Percentiles rank a stretch among this genome's conserved stretches.
Evolutionary conservation across 37 sponge, comb jelly and placozoan species (phyloP).

Genomic region (Diacarnus erythraeanus): DNA sequence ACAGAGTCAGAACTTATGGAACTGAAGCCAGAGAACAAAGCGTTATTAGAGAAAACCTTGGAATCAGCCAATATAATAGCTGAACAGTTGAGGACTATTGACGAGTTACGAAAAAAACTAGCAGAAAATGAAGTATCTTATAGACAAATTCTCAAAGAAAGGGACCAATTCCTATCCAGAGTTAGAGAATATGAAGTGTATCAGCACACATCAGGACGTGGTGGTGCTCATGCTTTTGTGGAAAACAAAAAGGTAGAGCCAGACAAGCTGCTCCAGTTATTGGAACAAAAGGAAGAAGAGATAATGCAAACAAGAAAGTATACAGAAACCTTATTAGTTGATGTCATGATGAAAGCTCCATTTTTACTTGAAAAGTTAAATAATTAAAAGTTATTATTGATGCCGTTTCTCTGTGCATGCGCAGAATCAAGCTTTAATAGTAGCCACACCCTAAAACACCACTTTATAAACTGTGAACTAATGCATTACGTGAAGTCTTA

Average conservation of each 20-base stretch:
- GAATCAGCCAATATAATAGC: constrained; percentile 22
- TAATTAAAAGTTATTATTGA: no score
- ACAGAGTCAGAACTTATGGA: not conserved
- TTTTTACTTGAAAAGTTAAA: constrained; percentile 44
- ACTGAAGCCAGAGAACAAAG: constrained; percentile 5
- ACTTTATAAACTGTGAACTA: no score
- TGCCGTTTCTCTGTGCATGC: no score
- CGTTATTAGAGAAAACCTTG: not conserved
- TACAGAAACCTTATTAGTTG: constrained; percentile 36
- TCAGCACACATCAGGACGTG: not conserved
- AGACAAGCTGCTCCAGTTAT: constrained; percentile 21
- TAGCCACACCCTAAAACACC: no score
- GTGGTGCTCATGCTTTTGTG: not conserved
- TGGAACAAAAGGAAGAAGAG: constrained; percentile 61
- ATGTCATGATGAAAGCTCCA: constrained; percentile 66
- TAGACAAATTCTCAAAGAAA: not conserved
- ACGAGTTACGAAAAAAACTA: constrained; percentile 16
- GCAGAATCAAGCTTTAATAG: no score
- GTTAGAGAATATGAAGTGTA: not conserved
- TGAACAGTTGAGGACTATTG: constrained; percentile 10
- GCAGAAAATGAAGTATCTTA: not conserved
- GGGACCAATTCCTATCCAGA: not conserved
- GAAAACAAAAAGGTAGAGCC: not conserved
- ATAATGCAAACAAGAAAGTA: constrained; percentile 49
- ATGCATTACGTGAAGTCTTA: no score